Conservation (phyloP, 2,797 vertebrate genomes). For the Danio tinwini region DNA sequence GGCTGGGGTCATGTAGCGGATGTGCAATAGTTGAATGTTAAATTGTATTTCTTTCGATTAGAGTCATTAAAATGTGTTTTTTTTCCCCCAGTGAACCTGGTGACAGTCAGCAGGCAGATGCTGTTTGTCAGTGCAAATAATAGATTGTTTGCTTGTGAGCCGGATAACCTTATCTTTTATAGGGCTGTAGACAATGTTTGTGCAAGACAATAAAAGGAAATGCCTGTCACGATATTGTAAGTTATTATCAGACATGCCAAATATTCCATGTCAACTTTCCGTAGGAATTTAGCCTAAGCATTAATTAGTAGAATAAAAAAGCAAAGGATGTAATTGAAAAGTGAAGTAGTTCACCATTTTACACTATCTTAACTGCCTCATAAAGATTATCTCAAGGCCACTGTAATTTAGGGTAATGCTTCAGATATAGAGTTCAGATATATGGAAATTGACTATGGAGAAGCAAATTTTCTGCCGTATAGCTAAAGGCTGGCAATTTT, state of each 20-base stretch:
- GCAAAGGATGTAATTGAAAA: background rate
- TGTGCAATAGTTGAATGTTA: background rate
- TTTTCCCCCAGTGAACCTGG: conserved; percentile 13
- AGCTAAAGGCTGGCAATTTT: background rate
- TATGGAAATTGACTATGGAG: background rate
- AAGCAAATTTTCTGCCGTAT: conserved; percentile 9
- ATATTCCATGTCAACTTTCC: background rate
- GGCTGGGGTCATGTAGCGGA: background rate
- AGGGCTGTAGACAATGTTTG: conserved; percentile 2
- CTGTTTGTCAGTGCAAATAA: conserved; percentile 25
- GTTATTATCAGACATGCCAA: background rate
- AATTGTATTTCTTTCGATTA: background rate
- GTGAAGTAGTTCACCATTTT: conserved; percentile 11
- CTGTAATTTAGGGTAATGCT: conserved; percentile 2
- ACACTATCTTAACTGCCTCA: conserved; percentile 12
- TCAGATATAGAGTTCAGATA: conserved; percentile 23
- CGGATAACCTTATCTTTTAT: conserved; percentile 17
- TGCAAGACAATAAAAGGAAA: background rate
- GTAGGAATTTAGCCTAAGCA: background rate
- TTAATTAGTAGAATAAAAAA: background rate
- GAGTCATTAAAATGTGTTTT: background rate
- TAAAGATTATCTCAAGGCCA: conserved; percentile 35
- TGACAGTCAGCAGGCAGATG: background rate
- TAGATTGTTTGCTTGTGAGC: background rate
- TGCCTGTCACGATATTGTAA: background rate